Base-by-base conservation (phyloP, 30 jellyfish, hydroid and myxozoan species). In the Aurelia aurita complex sp. Pacific region DNA sequence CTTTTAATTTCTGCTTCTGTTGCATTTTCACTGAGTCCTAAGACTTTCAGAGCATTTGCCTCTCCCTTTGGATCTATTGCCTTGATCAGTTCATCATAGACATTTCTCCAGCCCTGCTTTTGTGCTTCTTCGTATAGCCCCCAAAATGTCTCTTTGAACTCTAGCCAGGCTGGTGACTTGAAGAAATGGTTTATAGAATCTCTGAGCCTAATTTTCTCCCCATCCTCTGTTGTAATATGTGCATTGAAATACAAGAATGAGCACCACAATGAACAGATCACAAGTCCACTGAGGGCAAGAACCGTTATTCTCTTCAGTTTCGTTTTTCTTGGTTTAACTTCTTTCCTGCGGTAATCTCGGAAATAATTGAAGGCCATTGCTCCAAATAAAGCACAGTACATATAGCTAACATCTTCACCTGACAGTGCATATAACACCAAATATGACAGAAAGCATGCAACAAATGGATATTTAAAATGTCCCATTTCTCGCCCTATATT, bases 151-250 rank as follows among this genome's bases (percentile, higher is more conserved):
- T 86, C 88, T 62, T 89, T 88, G 76, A 94, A 94, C 69, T 94
- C 99, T 14, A 94, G 78, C 99, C 99, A 94, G 29, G 97, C 99
- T n/a, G 99, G 99, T 1, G 97, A 88, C 68, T 79, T 94, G 92
- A 94, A 94, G 80, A 94, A 94, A 68, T 94, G 97, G 80, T 85
- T 88, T 0, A 94, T 95, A 36, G 97, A 82, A 67, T 94, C 99
- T 53, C 96, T 86, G 76, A 94, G 79, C 83, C 81, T 94, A 57
- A 94, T 78, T 81, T 80, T 94, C 76, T 94, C 99, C 13, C 99
- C 99, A 34, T 79, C 96, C 36, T 89, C 99, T 11, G 97, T 85
- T n/a, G 99, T 94, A 60, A 94, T 85, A 35, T 89, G 97, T 46
- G 99, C 99, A 69, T 94, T 94, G 82, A 94, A 94, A 80, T 89